A percentile compares a stretch with the other conserved stretches of the same genome.
Conservation (phyloP, 2,113 vertebrate species). For the Eurystomus gularis region DNA sequence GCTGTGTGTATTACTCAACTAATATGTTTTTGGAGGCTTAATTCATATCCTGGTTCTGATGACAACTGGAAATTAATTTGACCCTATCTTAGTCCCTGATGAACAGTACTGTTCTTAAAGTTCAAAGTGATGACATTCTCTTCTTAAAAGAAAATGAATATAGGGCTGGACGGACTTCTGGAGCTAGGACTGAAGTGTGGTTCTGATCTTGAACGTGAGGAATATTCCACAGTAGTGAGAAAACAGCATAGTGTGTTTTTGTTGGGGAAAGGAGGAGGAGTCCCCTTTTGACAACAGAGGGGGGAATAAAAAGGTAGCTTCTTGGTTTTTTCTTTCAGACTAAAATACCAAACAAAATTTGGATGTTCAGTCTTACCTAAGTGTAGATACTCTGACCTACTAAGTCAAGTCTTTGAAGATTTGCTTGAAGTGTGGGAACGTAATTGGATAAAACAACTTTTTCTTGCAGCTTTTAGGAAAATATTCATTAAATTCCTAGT, state of each 20-base stretch:
- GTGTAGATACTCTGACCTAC: not conserved
- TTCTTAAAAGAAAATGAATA: not conserved
- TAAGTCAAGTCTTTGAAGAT: not conserved
- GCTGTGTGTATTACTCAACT: not conserved
- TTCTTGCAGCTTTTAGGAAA: not conserved
- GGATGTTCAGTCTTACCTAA: not conserved
- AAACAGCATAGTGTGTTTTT: not conserved
- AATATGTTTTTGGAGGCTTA: constrained; percentile 27
- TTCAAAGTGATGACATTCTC: not conserved
- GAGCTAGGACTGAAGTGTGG: not conserved
- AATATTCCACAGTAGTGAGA: not conserved
- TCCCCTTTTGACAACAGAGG: not conserved
- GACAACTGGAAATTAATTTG: constrained; percentile 57
- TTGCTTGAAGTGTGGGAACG: not conserved
- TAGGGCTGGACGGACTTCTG: not conserved
- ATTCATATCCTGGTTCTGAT: constrained; percentile 56
- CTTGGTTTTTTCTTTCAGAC: not conserved
- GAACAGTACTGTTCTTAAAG: not conserved
- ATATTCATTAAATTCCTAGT: not conserved
- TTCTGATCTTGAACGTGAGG: not conserved
- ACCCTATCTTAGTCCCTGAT: constrained; percentile 15
- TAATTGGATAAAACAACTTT: not conserved
- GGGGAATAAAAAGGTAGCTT: not conserved
- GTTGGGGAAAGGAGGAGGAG: too few species aligned
- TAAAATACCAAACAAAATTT: not conserved